phyloP scores from a whole-genome alignment of 2,113 vertebrate genomes.

The Oryzias woworae region DNA sequence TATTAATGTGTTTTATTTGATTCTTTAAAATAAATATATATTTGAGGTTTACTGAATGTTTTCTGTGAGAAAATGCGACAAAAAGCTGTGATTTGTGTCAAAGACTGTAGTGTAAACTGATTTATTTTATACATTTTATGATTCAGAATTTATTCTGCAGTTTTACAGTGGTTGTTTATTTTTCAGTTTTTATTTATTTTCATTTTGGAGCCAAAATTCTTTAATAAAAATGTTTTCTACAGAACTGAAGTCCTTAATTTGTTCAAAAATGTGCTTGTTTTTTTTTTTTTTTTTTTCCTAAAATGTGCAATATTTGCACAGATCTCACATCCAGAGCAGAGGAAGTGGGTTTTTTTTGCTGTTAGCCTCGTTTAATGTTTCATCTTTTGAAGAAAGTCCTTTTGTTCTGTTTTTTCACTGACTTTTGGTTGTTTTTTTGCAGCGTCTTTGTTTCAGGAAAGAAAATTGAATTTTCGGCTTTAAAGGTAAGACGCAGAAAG shows the following conservation, averaged over 20 bases:
- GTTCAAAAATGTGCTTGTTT: too few relatives aligned
- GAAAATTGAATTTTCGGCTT: slow-evolving; percentile 13
- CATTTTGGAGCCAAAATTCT: slow-evolving; percentile 68
- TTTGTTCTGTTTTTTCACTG: background rate
- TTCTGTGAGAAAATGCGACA: slow-evolving; percentile 52
- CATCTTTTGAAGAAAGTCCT: background rate
- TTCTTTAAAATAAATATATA: background rate
- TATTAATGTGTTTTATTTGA: slow-evolving; percentile 25
- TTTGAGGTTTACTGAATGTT: slow-evolving; percentile 45
- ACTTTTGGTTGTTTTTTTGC: background rate
- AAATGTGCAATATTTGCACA: too few relatives aligned
- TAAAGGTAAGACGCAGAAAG: slow-evolving; percentile 36
- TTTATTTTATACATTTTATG: slow-evolving; percentile 77
- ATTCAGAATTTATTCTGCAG: slow-evolving; percentile 76
- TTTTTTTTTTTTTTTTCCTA: too few relatives aligned
- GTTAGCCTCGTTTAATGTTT: too few relatives aligned
- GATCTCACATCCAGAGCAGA: too few relatives aligned
- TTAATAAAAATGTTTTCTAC: slow-evolving; percentile 80
- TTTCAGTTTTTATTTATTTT: slow-evolving; percentile 55
- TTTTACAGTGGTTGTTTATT: slow-evolving; percentile 65
- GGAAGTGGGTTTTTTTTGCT: too few relatives aligned
- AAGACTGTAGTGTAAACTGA: slow-evolving; percentile 71
- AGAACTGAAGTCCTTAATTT: slow-evolving; percentile 12
- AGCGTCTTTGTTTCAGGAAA: slow-evolving; percentile 24
- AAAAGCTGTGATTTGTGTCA: slow-evolving; percentile 72